phyloP scores from a whole-genome alignment of 1,140 invertebrate genomes.

The Planococcus citri region DNA sequence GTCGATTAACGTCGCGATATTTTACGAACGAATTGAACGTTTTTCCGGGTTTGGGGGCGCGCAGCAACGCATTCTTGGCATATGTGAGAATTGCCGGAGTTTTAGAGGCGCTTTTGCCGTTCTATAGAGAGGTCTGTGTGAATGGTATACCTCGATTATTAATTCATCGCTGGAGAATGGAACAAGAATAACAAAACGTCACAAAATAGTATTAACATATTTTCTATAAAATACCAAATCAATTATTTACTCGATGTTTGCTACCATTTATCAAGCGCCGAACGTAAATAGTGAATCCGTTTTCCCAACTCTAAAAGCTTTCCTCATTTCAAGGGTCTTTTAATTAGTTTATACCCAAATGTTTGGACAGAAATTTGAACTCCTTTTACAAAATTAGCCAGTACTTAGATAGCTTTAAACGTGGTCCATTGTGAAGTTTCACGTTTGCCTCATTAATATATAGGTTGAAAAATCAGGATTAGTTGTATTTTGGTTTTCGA shows the following conservation, averaged over 20 bases:
- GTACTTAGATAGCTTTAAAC: neutral
- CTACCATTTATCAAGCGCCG: neutral
- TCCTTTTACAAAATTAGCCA: neutral
- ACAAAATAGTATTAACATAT: neutral
- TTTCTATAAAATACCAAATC: neutral
- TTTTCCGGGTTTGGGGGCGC: too few species aligned
- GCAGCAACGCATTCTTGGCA: too few species aligned
- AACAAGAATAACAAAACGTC: neutral
- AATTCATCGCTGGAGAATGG: too few species aligned
- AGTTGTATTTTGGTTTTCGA: too few species aligned
- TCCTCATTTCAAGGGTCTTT: conserved; percentile 2
- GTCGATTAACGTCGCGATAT: too few species aligned
- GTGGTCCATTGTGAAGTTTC: neutral
- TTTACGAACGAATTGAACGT: too few species aligned
- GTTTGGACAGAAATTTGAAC: conserved; percentile 6
- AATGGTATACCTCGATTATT: too few species aligned
- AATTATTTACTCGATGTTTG: neutral
- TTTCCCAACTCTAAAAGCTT: neutral
- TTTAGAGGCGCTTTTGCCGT: too few species aligned
- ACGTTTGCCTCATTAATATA: neutral
- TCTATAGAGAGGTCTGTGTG: too few species aligned
- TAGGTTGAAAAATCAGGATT: neutral
- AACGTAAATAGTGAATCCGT: conserved; percentile 1
- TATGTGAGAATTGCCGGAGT: too few species aligned
- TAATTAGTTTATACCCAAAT: conserved; percentile 4